Percentiles rank a stretch among this genome's conserved stretches.
phyloP scores from a whole-genome alignment of 2,888 invertebrate genomes.

The Platypus cylindrus region DNA sequence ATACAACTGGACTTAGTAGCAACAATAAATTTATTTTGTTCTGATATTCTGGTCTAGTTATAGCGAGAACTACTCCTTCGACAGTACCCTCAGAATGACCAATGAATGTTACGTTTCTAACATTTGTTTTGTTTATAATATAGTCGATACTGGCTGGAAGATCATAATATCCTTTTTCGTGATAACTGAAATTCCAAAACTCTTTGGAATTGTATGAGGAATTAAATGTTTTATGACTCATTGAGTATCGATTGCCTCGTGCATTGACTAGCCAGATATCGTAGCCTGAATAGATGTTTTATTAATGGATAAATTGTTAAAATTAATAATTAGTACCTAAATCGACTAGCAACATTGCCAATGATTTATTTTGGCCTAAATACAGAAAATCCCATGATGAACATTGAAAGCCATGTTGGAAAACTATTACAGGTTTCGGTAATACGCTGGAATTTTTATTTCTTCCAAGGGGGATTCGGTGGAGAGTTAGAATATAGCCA shows the following conservation, averaged over 20 bases:
- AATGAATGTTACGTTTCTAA: constrained; percentile 51
- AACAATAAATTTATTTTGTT: constrained; percentile 48
- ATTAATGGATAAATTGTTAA: too few relatives aligned
- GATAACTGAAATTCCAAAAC: too few relatives aligned
- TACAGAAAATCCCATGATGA: constrained; percentile 17
- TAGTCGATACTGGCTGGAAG: constrained; percentile 66
- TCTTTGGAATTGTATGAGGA: constrained; percentile 28
- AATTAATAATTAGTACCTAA: constrained; percentile 18
- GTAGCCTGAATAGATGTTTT: too few relatives aligned
- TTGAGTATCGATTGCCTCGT: constrained; percentile 46
- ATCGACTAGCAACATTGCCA: too few relatives aligned
- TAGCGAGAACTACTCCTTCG: constrained; percentile 47
- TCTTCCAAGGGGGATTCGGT: constrained; percentile 7
- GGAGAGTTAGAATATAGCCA: too few relatives aligned
- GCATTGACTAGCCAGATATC: constrained; percentile 45
- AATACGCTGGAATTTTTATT: neutral
- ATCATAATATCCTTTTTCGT: too few relatives aligned
- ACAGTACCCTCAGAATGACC: constrained; percentile 69
- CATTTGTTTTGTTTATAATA: constrained; percentile 41
- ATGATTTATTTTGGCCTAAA: neutral
- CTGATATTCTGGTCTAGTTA: constrained; percentile 47
- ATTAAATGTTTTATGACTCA: constrained; percentile 34
- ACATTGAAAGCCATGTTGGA: constrained; percentile 1
- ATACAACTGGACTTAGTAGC: constrained; percentile 43
- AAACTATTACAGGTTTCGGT: constrained; percentile 14